phyloP scores from a whole-genome alignment of 1,140 invertebrate species.

The Lysiphlebus fabarum region DNA sequence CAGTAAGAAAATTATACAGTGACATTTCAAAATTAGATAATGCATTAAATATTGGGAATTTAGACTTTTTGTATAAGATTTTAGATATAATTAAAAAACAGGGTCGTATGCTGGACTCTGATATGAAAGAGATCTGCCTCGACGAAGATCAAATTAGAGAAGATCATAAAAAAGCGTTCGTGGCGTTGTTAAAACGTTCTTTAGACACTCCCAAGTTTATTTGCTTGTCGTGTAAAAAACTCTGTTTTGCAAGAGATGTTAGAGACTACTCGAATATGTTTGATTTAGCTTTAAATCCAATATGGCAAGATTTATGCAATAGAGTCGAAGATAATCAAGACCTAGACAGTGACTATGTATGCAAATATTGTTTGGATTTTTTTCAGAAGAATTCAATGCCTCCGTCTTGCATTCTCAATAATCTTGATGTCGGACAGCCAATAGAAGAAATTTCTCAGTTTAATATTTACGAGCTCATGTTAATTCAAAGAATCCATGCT shows the following conservation, averaged over 20 bases:
- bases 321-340: not conserved
- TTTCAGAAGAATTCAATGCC: conserved; percentile 21
- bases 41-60: conserved; percentile 5
- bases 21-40: conserved; percentile 5
- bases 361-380: conserved; percentile 18
- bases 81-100: conserved; percentile 9
- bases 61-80: conserved; percentile 12
- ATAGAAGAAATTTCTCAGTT: conserved; percentile 23
- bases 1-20: conserved; percentile 1
- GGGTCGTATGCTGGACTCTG: conserved; percentile 8
- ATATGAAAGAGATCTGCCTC: conserved; percentile 18
- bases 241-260: conserved; percentile 30
- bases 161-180: conserved; percentile 23
- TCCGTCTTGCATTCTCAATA: conserved; percentile 26
- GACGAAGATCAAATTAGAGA: conserved; percentile 27
- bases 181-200: conserved; percentile 26
- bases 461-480: conserved; percentile 28
- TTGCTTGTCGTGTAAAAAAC: conserved; percentile 32
- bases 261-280: conserved; percentile 14
- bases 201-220: conserved; percentile 22
- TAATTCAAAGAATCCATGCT: conserved; percentile 32
- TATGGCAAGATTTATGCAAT: conserved; percentile 27
- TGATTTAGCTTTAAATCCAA: conserved; percentile 4
- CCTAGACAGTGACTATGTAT: conserved; percentile 12
- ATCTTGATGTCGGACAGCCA: conserved; percentile 12